Percentiles rank a stretch among this genome's conserved stretches.
phyloP scores from a whole-genome alignment of 2,113 vertebrate genomes.

The Himantopus leucocephalus region DNA sequence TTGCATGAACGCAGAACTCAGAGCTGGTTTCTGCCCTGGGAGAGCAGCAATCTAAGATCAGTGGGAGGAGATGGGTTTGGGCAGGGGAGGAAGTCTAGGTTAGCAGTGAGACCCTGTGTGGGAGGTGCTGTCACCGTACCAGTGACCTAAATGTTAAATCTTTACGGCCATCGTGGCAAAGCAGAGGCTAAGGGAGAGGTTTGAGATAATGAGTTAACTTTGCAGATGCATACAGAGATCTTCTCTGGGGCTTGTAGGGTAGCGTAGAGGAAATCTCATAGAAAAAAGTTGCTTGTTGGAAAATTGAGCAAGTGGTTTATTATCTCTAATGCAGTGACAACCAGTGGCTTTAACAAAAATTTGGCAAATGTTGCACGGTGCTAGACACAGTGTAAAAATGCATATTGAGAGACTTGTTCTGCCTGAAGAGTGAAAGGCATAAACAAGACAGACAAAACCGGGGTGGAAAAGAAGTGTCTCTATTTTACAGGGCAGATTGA shows the following conservation, averaged over 20 bases:
- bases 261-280: not conserved
- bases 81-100: not conserved
- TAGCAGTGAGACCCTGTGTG: not conserved
- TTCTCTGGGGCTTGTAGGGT: not conserved
- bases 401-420: not conserved
- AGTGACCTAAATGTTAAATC: not conserved
- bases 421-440: not conserved
- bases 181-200: not conserved
- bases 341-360: not conserved
- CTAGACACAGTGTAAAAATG: not conserved
- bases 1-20: not conserved
- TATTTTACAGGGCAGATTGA: not conserved
- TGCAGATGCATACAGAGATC: not conserved
- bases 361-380: not conserved
- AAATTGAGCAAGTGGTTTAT: not conserved
- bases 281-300: not conserved
- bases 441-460: not conserved
- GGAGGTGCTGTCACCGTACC: not conserved
- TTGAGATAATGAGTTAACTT: not conserved
- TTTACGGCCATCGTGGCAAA: not conserved
- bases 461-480: not conserved
- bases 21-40: not conserved
- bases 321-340: not conserved
- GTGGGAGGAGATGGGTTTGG: not conserved
- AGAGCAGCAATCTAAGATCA: not conserved